Conservation (phyloP, 2,113 vertebrate genomes). For the Myotis yumanensis region DNA sequence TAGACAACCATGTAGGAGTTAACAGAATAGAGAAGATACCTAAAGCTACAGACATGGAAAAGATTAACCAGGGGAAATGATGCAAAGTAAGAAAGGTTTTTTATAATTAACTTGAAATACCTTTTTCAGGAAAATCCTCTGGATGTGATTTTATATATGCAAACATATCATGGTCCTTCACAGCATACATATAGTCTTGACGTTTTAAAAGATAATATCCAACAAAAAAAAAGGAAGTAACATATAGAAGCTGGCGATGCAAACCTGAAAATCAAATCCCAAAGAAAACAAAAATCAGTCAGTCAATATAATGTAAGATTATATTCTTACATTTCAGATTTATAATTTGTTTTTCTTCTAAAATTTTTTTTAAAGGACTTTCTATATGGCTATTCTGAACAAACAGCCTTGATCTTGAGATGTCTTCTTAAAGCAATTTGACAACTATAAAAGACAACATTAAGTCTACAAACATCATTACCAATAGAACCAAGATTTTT, state of each 20-base stretch:
- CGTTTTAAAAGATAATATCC: conserved; percentile 90
- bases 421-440: not conserved
- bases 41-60: not conserved
- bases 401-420: not conserved
- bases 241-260: conserved; percentile 89
- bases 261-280: conserved; percentile 85
- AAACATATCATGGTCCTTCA: conserved; percentile 86
- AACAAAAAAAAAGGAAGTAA: conserved; percentile 86
- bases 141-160: conserved; percentile 89
- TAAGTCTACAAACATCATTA: not conserved
- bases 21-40: not conserved
- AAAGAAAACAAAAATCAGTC: conserved; percentile 48
- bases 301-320: not conserved
- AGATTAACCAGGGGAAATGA: not conserved
- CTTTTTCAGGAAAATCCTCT: conserved; percentile 83
- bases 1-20: not conserved
- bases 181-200: conserved; percentile 85
- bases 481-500: not conserved
- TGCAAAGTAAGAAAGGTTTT: conserved; percentile 7
- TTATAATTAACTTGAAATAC: conserved; percentile 75
- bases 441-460: not conserved
- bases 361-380: not conserved
- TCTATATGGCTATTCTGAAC: not conserved
- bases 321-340: not conserved
- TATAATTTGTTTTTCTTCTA: not conserved